Evolutionary conservation across 1,140 invertebrate species (phyloP), one percentile per base, ranked within the genome.

Genomic region (Liolophura sinensis): DNA sequence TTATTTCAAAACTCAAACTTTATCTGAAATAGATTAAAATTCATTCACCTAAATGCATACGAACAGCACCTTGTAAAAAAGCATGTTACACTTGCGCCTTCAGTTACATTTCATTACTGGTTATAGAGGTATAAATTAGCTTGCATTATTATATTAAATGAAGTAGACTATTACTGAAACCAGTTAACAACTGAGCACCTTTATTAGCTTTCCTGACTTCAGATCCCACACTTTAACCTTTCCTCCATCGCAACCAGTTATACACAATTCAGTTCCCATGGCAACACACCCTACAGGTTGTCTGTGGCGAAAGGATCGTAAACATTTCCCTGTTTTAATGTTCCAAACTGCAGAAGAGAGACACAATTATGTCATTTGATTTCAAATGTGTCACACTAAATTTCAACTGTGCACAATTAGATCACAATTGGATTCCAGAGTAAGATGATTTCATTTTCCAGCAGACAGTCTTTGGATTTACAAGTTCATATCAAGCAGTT

Each of bases 141-240:
- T 40, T 3, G 31, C 31, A 40, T 40, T 40, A 40, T 5, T 5
- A 40, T 40, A 9, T 9, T 40, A 40, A 40, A 5, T 40, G 31
- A 40, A 40, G 31, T 40, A 40, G 31, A 9, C 31, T 5, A 9
- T 40, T 3, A 40, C 31, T 40, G 31, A 40, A 40, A 40, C 31
- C 31, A 40, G 9, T 40, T 40, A 40, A 40, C 31, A 40, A 40
- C 31, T 40, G 14, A 57, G 62, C 64, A 83, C 83, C 75, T 85
- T 85, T 46, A 84, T 75, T 3, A 84, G 70, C 63, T 82, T 67
- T 20, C 80, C 82, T 57, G 75, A 73, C 31, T 68, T 64, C 9
- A 83, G 62, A 64, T 84, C 71, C 82, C 82, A 85, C 27, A 85
- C 81, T 68, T 82, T 85, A n/a, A 85, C 78, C 63, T 74, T 75